Evolutionary conservation across 1,140 invertebrate genomes (phyloP).

Genomic region (Catajapyx aquilonaris): DNA sequence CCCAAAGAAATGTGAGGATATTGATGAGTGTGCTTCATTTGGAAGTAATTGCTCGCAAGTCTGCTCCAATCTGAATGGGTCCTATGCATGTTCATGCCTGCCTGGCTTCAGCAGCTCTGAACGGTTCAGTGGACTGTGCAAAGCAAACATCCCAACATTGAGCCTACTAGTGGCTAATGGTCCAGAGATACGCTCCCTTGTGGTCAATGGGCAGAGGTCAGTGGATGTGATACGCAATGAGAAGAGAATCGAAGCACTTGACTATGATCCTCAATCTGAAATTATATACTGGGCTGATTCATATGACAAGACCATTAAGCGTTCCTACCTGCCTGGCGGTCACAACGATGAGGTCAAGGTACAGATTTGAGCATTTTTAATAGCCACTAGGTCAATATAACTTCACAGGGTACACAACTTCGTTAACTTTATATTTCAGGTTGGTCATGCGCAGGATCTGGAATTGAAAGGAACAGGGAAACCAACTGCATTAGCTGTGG

Average conservation of each 20-base stretch:
- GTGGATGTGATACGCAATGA: conserved; percentile 56
- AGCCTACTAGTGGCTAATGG: conserved; percentile 39
- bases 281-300: conserved; percentile 88
- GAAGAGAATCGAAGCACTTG: conserved; percentile 66
- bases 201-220: conserved; percentile 39
- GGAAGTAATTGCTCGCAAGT: conserved; percentile 77
- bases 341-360: conserved; percentile 48
- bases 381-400: too few species aligned
- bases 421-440: too few species aligned
- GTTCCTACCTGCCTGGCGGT: conserved; percentile 71
- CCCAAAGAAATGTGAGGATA: conserved; percentile 56
- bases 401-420: too few species aligned
- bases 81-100: conserved; percentile 67
- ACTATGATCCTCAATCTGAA: conserved; percentile 58
- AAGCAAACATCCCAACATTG: conserved; percentile 20
- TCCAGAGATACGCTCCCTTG: conserved; percentile 59
- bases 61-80: conserved; percentile 80
- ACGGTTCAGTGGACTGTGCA: conserved; percentile 58
- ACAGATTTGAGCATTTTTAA: too few species aligned
- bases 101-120: conserved; percentile 58
- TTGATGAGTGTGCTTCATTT: conserved; percentile 72
- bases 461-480: conserved; percentile 57
- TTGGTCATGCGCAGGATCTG: conserved; percentile 68
- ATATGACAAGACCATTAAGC: conserved; percentile 68
- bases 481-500: conserved; percentile 64